phyloP scores from a whole-genome alignment of 2,888 invertebrate species.

The Drosophila rubida region DNA sequence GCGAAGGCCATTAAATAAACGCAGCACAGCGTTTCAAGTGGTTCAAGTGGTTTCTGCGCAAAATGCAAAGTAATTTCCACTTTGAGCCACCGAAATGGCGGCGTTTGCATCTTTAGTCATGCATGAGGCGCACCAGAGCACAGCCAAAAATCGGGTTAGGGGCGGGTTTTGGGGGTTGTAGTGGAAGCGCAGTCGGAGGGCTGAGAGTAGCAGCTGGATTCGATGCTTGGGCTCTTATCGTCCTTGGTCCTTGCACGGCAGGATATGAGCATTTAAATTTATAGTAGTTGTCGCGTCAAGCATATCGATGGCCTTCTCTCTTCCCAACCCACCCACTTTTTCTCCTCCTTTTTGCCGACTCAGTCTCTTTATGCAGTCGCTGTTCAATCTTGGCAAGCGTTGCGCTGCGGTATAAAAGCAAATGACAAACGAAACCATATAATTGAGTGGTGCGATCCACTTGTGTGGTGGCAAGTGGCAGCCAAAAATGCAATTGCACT shows the following conservation, averaged over 20 bases:
- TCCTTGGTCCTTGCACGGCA: conserved; percentile 41
- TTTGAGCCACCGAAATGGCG: conserved; percentile 61
- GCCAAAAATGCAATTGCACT: conserved; percentile 23
- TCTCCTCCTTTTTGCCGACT: not conserved
- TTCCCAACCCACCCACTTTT: too few species aligned
- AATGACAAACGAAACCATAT: conserved; percentile 35
- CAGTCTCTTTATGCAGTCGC: too few species aligned
- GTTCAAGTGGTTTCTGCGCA: conserved; percentile 52
- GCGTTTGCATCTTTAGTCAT: conserved; percentile 63
- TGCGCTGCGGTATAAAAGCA: conserved; percentile 33
- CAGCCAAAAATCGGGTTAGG: not conserved
- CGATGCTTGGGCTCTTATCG: conserved; percentile 47
- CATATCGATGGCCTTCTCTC: conserved; percentile 41
- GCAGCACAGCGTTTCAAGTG: conserved; percentile 57
- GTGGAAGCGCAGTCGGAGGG: not conserved
- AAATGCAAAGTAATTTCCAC: conserved; percentile 72
- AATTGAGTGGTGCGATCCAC: conserved; percentile 36
- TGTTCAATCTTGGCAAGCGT: conserved; percentile 43
- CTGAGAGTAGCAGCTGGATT: conserved; percentile 8
- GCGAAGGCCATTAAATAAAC: conserved; percentile 69
- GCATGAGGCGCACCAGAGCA: conserved; percentile 25
- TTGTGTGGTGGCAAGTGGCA: conserved; percentile 15
- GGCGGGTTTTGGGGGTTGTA: not conserved
- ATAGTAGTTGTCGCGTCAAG: conserved; percentile 53
- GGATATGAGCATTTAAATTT: conserved; percentile 78